phyloP scores from a whole-genome alignment of 2,113 vertebrate genomes.

The Myotis davidii region DNA sequence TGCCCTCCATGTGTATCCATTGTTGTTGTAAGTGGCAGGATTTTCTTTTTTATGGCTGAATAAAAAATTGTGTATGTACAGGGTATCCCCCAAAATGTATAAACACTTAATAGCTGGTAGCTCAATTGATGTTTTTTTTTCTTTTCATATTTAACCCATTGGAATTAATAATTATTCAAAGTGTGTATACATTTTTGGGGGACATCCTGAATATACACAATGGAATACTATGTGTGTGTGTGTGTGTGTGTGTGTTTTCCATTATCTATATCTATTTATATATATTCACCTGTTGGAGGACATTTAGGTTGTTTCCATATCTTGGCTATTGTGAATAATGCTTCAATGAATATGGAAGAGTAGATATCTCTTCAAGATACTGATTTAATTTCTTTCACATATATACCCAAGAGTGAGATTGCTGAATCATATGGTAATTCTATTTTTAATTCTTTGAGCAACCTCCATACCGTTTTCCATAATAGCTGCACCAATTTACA shows the following conservation, averaged over 20 bases:
- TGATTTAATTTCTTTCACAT: background rate
- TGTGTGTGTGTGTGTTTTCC: too few species aligned
- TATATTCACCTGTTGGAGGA: background rate
- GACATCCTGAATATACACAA: too few species aligned
- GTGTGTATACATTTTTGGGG: too few species aligned
- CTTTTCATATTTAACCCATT: too few species aligned
- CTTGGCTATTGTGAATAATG: background rate
- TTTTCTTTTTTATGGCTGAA: background rate
- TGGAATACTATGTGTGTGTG: too few species aligned
- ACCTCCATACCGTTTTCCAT: background rate
- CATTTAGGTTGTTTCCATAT: background rate
- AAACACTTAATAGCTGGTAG: too few species aligned
- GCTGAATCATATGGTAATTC: background rate
- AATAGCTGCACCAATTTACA: background rate
- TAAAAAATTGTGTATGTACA: background rate
- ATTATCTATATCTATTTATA: background rate
- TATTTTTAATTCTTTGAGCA: background rate
- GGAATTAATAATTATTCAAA: too few species aligned
- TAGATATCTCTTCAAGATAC: background rate
- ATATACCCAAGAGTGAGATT: background rate
- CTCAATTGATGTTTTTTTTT: too few species aligned
- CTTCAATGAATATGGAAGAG: background rate
- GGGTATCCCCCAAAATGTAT: too few species aligned
- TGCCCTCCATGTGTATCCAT: background rate
- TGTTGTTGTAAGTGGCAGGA: background rate